Base-by-base conservation (phyloP, 2,888 invertebrate species). In the Oeneis ivallda region DNA sequence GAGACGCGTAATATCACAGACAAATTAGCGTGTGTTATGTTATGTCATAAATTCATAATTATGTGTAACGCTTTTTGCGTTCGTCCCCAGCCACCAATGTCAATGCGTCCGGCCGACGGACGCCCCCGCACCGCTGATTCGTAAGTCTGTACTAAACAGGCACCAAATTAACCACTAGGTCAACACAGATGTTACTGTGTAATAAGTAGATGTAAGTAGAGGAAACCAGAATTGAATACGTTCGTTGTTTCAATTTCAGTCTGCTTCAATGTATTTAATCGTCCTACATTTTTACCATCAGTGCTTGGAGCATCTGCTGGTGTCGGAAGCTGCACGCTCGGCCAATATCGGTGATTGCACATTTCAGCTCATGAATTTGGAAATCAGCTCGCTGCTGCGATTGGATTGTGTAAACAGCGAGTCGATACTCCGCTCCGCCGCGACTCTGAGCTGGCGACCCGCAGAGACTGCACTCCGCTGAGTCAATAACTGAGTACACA, bases 351-450 rank as follows among this genome's bases (percentile, higher is more conserved):
- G 15, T 15, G 17, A 47, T 47, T 47, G 80, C 75, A 78, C 76
- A 78, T 77, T 78, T 78, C 79, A 78, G 75, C 72, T 79, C 79
- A 77, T 80, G 79, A 76, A 79, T 79, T 79, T 73, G 72, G 73
- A 76, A 75, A 78, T 75, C 72, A 73, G 70, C 69, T 67, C 64
- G 60, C 9, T 15, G 15, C 17, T 62, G 7, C 47, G 10, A 17
- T 47, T 9, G 47, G 47, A 17, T 47, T 9, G 47, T 47, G 47
- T 47, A 47, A 47, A 47, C 47, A 47, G 17, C 8, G 45, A 2
- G 47, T 47, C 47, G 47, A 47, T 17, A 17, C 47, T 15, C 1
- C 15, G 45, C 45, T 15, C 45, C 47, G 47, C 47, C 15, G 47
- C n/a, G 43, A 43, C n/a, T n/a, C n/a, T n/a, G 2, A 43, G 43